These are phyloP conservation scores for Sphaeridia pumilis DNA, from an alignment of 2,888 invertebrate genomes.

Conservation along the genomic window DNA sequence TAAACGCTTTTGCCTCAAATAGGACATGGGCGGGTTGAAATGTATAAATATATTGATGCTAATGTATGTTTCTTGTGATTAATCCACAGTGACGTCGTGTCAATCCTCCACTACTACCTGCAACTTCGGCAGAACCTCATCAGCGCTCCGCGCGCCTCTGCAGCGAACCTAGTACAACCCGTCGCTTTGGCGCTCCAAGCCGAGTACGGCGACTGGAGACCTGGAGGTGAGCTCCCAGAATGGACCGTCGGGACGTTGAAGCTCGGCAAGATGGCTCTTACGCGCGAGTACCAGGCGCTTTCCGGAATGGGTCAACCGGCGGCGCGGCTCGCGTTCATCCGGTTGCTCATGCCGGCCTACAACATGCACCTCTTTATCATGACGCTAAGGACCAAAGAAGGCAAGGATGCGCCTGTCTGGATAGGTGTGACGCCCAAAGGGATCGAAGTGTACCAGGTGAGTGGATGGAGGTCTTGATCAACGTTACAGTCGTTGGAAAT, in stretches of 20 bases:
- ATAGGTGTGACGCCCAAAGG: conserved; percentile 86
- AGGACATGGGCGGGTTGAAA: too few species aligned
- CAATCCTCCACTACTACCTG: conserved; percentile 85
- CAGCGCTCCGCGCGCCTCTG: conserved; percentile 35
- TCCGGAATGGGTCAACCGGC: conserved; percentile 29
- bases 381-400: conserved; percentile 45
- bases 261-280: conserved; percentile 19
- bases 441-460: conserved; percentile 66
- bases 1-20: too few species aligned
- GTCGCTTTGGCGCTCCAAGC: conserved; percentile 34
- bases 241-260: conserved; percentile 27
- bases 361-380: conserved; percentile 35
- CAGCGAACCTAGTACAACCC: conserved; percentile 30
- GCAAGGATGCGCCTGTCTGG: conserved; percentile 54
- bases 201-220: conserved; percentile 35
- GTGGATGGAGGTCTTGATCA: not conserved
- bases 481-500: too few species aligned
- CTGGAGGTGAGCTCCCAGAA: conserved; percentile 24
- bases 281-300: conserved; percentile 31
- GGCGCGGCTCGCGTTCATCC: conserved; percentile 33
- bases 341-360: conserved; percentile 34
- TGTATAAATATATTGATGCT: conserved; percentile 1
- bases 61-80: conserved; percentile 16
- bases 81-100: conserved; percentile 74
- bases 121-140: conserved; percentile 81